These are phyloP conservation scores for Sphinx pinastri DNA, from an alignment of 2,888 invertebrate genomes.

Conservation along the genomic window DNA sequence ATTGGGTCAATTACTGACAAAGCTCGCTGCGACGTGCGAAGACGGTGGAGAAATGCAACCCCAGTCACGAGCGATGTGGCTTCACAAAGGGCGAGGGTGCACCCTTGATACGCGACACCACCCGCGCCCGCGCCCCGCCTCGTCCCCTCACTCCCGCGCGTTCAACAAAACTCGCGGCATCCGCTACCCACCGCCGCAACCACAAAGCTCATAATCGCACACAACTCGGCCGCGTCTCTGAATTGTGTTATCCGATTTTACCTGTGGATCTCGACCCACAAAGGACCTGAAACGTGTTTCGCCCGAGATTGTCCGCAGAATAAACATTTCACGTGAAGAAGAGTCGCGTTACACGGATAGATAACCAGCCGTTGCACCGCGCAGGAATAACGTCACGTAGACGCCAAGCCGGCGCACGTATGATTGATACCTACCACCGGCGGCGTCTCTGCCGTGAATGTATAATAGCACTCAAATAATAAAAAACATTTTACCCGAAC, in stretches of 20 bases:
- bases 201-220: conserved; percentile 53
- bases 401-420: conserved; percentile 45
- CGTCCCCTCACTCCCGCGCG: conserved; percentile 19
- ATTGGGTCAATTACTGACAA: conserved; percentile 77
- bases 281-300: conserved; percentile 64
- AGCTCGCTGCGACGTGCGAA: conserved; percentile 58
- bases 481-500: conserved; percentile 45
- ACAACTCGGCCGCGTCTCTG: conserved; percentile 43
- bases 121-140: conserved; percentile 48
- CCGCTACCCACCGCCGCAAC: conserved; percentile 5
- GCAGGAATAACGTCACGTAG: conserved; percentile 46
- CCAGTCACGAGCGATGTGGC: conserved; percentile 60
- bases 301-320: conserved; percentile 52
- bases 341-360: conserved; percentile 47
- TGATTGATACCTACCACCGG: conserved; percentile 55
- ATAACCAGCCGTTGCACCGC: conserved; percentile 43
- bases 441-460: conserved; percentile 42
- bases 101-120: conserved; percentile 57
- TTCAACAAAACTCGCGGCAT: not conserved
- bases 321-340: conserved; percentile 56
- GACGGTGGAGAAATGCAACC: conserved; percentile 51
- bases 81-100: conserved; percentile 66
- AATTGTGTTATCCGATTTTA: conserved; percentile 63
- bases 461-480: conserved; percentile 47
- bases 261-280: conserved; percentile 62